phyloP scores from a whole-genome alignment of 2,113 vertebrate species.

The Phalacrocorax aristotelis region DNA sequence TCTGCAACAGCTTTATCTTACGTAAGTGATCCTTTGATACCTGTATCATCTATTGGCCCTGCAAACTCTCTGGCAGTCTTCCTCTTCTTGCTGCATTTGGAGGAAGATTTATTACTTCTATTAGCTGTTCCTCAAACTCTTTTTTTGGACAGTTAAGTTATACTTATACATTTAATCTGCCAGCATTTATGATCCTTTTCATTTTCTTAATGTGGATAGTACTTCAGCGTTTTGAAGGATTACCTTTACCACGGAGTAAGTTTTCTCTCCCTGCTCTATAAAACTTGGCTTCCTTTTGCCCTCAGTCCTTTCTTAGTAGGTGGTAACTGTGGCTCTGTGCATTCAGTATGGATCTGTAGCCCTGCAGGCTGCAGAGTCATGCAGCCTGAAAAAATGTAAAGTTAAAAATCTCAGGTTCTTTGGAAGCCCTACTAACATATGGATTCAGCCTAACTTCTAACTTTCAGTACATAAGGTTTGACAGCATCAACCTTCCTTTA shows the following conservation, averaged over 20 bases:
- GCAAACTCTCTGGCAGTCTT: background rate
- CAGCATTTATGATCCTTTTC: background rate
- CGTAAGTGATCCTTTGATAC: background rate
- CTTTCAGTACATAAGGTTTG: background rate
- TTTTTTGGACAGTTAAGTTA: background rate
- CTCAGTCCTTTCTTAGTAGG: background rate
- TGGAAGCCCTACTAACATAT: background rate
- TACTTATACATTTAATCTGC: background rate
- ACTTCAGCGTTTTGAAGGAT: background rate
- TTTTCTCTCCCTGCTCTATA: background rate
- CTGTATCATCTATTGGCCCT: background rate
- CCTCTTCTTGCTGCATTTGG: background rate
- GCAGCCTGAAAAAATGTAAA: background rate
- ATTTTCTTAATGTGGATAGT: background rate
- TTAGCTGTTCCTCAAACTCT: background rate
- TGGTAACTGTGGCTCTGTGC: background rate
- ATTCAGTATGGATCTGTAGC: background rate
- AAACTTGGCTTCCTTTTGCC: background rate
- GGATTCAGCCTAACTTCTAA: background rate
- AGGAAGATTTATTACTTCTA: background rate
- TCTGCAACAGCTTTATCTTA: background rate
- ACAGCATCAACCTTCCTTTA: background rate
- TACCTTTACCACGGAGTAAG: background rate
- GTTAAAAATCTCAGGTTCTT: background rate
- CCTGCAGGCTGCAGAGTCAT: too few species aligned